A percentile compares a stretch with the other conserved stretches of the same genome.
Conservation (phyloP, 1,140 invertebrate species). For the Drosophila aff. region DNA sequence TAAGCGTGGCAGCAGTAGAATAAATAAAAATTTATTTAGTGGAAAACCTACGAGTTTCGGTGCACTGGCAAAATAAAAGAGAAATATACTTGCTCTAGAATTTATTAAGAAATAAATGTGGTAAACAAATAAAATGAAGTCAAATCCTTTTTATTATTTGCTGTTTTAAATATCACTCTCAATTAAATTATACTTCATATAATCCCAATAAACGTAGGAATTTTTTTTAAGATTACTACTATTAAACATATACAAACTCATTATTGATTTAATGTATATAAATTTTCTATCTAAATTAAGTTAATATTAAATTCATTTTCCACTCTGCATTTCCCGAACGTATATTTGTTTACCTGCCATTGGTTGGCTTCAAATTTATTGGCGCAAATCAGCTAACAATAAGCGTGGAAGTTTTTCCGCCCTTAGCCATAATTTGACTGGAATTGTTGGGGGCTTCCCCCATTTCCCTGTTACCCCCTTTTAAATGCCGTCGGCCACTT, state of each 20-base stretch:
- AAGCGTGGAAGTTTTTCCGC: slow-evolving; percentile 23
- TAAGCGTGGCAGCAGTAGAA: slow-evolving; percentile 18
- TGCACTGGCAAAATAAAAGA: slow-evolving; percentile 9
- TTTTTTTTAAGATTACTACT: no score
- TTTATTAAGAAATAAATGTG: not conserved
- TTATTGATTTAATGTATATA: not conserved
- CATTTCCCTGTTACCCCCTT: not conserved
- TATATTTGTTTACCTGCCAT: slow-evolving; percentile 31
- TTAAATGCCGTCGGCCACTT: slow-evolving; percentile 40
- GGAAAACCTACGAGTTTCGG: slow-evolving; percentile 44
- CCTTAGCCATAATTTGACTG: slow-evolving; percentile 43
- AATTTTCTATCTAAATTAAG: not conserved
- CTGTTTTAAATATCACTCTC: not conserved
- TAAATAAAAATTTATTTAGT: slow-evolving; percentile 70
- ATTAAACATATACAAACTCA: not conserved
- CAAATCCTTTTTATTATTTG: no score
- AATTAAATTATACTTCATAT: not conserved
- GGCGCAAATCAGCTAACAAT: slow-evolving; percentile 55
- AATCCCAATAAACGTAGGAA: no score
- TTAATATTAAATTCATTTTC: not conserved
- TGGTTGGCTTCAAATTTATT: slow-evolving; percentile 58
- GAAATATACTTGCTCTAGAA: not conserved
- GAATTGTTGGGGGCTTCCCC: slow-evolving; percentile 21
- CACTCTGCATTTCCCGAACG: not conserved
- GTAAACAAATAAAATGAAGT: not conserved